A percentile compares a stretch with the other conserved stretches of the same genome.
Evolutionary conservation across 2,113 vertebrate genomes (phyloP).

Genomic region (Sceloporus undulatus): DNA sequence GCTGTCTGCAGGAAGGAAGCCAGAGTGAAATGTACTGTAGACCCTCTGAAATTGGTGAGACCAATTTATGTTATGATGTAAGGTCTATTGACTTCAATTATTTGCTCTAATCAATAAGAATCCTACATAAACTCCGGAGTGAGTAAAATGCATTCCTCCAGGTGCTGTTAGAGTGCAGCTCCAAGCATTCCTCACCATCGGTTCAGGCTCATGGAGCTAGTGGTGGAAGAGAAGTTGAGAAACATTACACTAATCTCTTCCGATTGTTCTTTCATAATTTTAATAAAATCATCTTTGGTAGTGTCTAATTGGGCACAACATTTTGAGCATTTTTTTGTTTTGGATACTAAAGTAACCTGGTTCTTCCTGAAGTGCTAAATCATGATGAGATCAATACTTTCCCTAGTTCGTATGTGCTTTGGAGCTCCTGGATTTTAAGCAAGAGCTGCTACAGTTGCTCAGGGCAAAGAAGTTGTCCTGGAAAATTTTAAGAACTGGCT

Average conservation of each 20-base stretch:
- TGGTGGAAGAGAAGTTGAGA: no score
- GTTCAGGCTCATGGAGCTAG: no score
- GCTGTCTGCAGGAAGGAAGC: no score
- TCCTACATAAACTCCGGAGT: no score
- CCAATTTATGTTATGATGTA: no score
- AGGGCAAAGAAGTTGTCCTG: not conserved
- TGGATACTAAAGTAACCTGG: not conserved
- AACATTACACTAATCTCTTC: not conserved
- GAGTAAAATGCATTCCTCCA: no score
- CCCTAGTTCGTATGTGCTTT: not conserved
- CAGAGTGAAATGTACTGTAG: no score
- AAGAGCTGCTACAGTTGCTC: not conserved
- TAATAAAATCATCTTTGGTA: not conserved
- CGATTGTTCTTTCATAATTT: not conserved
- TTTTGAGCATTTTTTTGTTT: not conserved
- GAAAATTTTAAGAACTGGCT: not conserved
- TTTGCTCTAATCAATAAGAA: no score
- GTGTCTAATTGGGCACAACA: not conserved
- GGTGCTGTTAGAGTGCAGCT: no score
- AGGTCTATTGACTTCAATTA: no score
- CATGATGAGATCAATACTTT: not conserved
- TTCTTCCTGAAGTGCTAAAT: not conserved
- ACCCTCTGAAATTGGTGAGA: no score
- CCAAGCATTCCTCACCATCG: no score
- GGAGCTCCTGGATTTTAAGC: not conserved